Percentiles rank a stretch among this genome's conserved stretches.
Conservation (phyloP, 1,140 invertebrate species). For the Stegodyphus mimosarum region DNA sequence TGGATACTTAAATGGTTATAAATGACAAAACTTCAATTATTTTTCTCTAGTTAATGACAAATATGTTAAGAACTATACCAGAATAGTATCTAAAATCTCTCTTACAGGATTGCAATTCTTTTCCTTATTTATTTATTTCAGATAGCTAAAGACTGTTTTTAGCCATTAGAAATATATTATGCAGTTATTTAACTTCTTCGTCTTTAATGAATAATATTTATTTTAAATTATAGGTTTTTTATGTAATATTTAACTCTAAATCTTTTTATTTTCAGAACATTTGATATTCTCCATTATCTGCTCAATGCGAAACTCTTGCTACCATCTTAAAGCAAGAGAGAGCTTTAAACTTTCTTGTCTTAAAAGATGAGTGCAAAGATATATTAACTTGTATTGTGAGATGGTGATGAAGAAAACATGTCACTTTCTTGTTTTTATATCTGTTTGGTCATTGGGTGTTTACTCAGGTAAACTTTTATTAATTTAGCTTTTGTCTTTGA, state of each 20-base stretch:
- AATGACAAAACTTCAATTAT: too few relatives aligned
- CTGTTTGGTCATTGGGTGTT: slow-evolving; percentile 51
- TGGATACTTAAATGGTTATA: too few relatives aligned
- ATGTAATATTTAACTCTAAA: background rate
- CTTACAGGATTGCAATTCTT: too few relatives aligned
- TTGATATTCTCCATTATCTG: slow-evolving; percentile 30
- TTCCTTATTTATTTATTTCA: too few relatives aligned
- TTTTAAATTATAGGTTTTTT: too few relatives aligned
- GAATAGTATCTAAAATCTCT: too few relatives aligned
- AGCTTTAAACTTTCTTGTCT: slow-evolving; percentile 8
- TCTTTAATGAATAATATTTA: too few relatives aligned
- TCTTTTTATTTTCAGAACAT: slow-evolving; percentile 20
- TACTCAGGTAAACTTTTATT: slow-evolving; percentile 46
- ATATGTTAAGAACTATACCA: too few relatives aligned
- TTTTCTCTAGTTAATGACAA: too few relatives aligned
- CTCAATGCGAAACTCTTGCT: slow-evolving; percentile 38
- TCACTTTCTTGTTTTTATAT: slow-evolving; percentile 59
- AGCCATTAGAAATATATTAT: too few relatives aligned
- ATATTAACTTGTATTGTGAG: slow-evolving; percentile 32
- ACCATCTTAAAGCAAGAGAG: background rate
- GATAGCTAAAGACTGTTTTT: too few relatives aligned
- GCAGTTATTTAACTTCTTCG: too few relatives aligned
- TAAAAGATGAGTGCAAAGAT: slow-evolving; percentile 33
- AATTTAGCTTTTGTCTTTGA: background rate
- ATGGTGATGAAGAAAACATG: slow-evolving; percentile 60